Conservation (phyloP, 2,113 vertebrate species). For the Ardeotis arabs region DNA sequence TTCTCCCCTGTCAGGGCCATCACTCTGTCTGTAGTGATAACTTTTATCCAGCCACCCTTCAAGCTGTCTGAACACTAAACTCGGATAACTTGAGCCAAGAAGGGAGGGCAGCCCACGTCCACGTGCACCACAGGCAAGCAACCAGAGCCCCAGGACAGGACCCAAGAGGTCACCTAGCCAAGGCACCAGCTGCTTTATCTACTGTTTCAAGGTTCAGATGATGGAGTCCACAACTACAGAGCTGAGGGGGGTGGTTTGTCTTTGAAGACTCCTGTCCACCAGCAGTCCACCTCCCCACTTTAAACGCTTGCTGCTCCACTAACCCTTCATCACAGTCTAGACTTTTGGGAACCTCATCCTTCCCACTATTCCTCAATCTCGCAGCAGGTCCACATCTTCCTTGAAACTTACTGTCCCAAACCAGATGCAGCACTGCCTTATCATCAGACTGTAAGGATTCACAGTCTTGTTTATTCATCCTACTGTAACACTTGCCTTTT, state of each 20-base stretch:
- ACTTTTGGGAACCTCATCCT: not conserved
- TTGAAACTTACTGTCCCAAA: not conserved
- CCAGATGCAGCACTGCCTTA: not conserved
- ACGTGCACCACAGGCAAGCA: fast-evolving
- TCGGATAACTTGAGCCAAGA: fast-evolving
- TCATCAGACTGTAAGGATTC: not conserved
- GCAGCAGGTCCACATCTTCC: not conserved
- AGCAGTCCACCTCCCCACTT: not conserved
- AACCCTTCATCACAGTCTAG: not conserved
- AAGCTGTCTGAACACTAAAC: not conserved
- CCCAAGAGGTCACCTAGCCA: not conserved
- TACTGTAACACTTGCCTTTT: not conserved
- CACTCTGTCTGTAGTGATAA: not conserved
- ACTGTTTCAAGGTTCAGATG: not conserved
- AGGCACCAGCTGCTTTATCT: not conserved
- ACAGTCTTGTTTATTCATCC: not conserved
- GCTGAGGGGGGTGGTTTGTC: not conserved
- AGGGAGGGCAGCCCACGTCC: not conserved
- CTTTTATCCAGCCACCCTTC: not conserved
- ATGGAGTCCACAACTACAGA: not conserved
- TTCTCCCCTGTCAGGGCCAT: not conserved
- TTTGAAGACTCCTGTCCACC: not conserved
- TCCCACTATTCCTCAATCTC: not conserved
- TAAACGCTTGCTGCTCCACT: not conserved
- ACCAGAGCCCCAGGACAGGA: not conserved